Evolutionary conservation across 2,113 vertebrate genomes (phyloP).

Genomic region (Solea senegalensis): DNA sequence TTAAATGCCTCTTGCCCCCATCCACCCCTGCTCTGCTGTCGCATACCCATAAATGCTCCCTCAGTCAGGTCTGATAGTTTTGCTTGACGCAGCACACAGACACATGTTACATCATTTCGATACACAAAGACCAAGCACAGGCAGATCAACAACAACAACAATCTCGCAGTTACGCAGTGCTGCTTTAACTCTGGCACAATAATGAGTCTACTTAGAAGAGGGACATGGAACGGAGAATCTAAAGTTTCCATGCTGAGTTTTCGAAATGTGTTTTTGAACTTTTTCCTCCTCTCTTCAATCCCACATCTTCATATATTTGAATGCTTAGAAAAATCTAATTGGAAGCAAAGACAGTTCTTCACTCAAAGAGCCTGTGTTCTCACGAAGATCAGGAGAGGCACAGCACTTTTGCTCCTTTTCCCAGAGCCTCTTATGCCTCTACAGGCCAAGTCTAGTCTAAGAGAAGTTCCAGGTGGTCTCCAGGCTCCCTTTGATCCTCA

Average conservation of each 20-base stretch:
- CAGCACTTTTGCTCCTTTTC: slow-evolving; percentile 58
- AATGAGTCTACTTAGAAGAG: slow-evolving; percentile 15
- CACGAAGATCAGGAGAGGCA: slow-evolving; percentile 70
- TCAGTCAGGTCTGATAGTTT: too few species aligned
- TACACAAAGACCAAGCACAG: too few species aligned
- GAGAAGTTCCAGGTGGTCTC: slow-evolving; percentile 74
- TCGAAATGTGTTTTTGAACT: slow-evolving; percentile 35
- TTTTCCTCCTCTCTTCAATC: slow-evolving; percentile 25
- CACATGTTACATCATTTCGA: too few species aligned
- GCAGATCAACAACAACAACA: too few species aligned
- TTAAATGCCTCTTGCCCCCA: too few species aligned
- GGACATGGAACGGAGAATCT: slow-evolving; percentile 9
- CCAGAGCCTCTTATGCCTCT: slow-evolving; percentile 59
- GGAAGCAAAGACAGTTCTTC: slow-evolving; percentile 47
- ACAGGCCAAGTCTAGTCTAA: slow-evolving; percentile 56
- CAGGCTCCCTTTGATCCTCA: slow-evolving; percentile 69
- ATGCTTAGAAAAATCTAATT: slow-evolving; percentile 44
- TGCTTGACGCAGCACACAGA: too few species aligned
- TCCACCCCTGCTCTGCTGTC: too few species aligned
- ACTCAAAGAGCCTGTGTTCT: slow-evolving; percentile 64
- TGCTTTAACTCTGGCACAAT: too few species aligned
- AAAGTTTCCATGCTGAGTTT: slow-evolving; percentile 26
- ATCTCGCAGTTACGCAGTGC: too few species aligned
- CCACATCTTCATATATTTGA: slow-evolving; percentile 49
- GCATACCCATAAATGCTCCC: too few species aligned